Base-by-base conservation (phyloP, 2,888 invertebrate genomes). In the Melolontha melolontha region DNA sequence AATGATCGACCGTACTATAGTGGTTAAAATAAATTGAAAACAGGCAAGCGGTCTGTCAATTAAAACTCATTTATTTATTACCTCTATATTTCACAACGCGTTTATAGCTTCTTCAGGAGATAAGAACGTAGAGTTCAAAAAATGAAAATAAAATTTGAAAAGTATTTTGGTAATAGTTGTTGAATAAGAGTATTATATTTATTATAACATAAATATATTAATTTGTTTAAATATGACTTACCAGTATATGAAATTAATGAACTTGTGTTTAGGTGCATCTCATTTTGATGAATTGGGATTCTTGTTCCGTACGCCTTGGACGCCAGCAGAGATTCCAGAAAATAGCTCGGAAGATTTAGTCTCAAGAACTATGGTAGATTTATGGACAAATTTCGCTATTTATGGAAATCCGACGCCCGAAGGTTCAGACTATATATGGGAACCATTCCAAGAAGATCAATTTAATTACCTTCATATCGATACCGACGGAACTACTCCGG, bases 311-410 rank as follows among this genome's bases (percentile, higher is more conserved):
- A 4, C 4, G 22, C 6, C 14, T 11, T 16, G 22, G 6, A 47
- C 44, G 8, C 55, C 67, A 1, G 14, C 5, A 1, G 55, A 41
- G 2, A 34, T 64, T 4, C 47, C 14, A 17, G 49, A 59, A 10
- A 44, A 34, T 17, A 54, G 54, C 14, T 12, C 47, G 16, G 64
- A 64, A 47, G 64, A 68, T 40, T 10, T 17, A n/a, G 22, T 22
- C 12, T 12, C 57, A 27, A 17, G 14, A 16, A 14, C n/a, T n/a
- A 55, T 68, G 64, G 55, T 68, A 41, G 44, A 29, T 14, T 42
- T 68, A 14, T 68, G 68, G 68, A 64, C 64, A 14, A 64, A 68
- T 22, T 68, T 68, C 34, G 68, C 68, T 1, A 68, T 52, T 8
- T 64, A 22, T 49, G 68, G 64, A 16, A 47, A 52, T 12, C 68